Evolutionary conservation across 2,113 vertebrate genomes (phyloP).

Genomic region (Indicator indicator): DNA sequence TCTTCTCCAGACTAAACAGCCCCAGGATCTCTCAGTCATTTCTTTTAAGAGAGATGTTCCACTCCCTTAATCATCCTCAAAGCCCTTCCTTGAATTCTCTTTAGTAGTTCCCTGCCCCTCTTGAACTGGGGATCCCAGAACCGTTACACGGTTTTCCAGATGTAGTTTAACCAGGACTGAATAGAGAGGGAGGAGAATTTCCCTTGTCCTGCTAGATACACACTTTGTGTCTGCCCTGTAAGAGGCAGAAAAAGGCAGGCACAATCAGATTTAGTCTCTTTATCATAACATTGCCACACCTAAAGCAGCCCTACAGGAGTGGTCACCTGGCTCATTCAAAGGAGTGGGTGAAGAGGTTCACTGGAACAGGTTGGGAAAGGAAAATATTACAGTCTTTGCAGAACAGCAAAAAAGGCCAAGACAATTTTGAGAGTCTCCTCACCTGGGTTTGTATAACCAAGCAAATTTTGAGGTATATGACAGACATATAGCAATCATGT

Average conservation of each 20-base stretch:
- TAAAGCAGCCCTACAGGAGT: neutral
- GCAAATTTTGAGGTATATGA: neutral
- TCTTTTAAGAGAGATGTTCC: no score
- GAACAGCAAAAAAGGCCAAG: neutral
- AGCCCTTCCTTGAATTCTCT: no score
- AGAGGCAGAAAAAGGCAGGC: neutral
- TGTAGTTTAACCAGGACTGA: no score
- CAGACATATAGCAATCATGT: fast-evolving
- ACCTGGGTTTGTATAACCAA: neutral
- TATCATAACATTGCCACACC: fast-evolving
- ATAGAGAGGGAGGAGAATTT: no score
- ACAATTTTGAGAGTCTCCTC: neutral
- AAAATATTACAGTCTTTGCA: neutral
- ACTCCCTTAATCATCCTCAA: no score
- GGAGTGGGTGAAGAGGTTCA: fast-evolving
- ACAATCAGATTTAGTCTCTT: neutral
- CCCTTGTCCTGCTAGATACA: no score
- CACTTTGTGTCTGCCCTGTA: neutral
- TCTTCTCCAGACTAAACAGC: no score
- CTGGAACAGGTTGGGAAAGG: fast-evolving
- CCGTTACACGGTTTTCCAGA: no score
- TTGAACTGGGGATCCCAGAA: no score
- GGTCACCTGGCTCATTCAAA: neutral
- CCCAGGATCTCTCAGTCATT: no score
- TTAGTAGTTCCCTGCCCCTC: no score